Conservation (phyloP, 2,888 invertebrate species). For the Synergus itoensis region DNA sequence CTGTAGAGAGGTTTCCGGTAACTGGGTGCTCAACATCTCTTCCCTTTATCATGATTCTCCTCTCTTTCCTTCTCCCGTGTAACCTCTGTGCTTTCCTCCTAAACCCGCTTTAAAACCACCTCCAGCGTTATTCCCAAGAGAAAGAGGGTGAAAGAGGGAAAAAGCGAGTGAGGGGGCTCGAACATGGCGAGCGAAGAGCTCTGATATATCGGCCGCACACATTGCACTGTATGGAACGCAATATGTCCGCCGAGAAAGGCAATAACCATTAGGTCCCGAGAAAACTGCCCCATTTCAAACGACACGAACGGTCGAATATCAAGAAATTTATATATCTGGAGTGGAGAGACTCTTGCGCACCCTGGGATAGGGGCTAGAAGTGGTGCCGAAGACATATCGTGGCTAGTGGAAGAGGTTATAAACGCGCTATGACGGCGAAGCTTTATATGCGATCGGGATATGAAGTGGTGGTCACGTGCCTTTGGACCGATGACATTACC, state of each 20-base stretch:
- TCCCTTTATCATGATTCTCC: constrained; percentile 50
- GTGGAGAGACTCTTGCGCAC: constrained; percentile 51
- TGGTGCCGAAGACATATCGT: constrained; percentile 60
- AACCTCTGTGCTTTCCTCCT: neutral
- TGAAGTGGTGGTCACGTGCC: constrained; percentile 42
- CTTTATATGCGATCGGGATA: constrained; percentile 59
- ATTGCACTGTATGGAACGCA: constrained; percentile 82
- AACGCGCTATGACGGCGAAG: constrained; percentile 56
- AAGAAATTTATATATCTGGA: constrained; percentile 81
- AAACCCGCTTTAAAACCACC: constrained; percentile 23
- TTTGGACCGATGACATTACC: constrained; percentile 9
- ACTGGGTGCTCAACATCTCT: constrained; percentile 68
- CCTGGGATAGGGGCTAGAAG: constrained; percentile 46
- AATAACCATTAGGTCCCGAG: constrained; percentile 83
- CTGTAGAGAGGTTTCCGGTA: constrained; percentile 71
- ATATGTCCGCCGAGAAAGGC: constrained; percentile 82
- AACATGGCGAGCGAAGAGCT: constrained; percentile 67
- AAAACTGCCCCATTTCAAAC: constrained; percentile 82
- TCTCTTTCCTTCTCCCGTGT: constrained; percentile 8
- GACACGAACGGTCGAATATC: constrained; percentile 82
- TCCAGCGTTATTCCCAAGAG: neutral
- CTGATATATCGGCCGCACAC: constrained; percentile 81
- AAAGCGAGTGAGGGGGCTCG: constrained; percentile 42
- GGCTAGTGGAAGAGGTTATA: constrained; percentile 62
- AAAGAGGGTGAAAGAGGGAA: constrained; percentile 29